Conservation (phyloP, 2,113 vertebrate species). For the Ia io region DNA sequence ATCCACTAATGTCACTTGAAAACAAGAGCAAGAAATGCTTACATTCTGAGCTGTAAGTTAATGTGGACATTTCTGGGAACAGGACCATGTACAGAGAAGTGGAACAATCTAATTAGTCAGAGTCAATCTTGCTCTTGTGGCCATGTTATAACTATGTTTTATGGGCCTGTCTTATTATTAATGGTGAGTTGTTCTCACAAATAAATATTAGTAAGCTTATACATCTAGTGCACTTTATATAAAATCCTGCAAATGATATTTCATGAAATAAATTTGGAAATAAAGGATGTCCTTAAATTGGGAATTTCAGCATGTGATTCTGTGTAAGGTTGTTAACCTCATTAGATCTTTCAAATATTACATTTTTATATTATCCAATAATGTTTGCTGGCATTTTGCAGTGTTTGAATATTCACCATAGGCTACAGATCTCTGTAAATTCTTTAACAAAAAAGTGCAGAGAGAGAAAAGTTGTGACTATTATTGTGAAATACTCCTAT, state of each 20-base stretch:
- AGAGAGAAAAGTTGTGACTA: neutral
- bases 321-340: neutral
- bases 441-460: slow-evolving; percentile 5
- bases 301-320: neutral
- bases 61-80: neutral
- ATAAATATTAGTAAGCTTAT: slow-evolving; percentile 6
- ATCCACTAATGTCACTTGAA: neutral
- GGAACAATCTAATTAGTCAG: neutral
- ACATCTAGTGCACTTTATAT: neutral
- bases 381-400: slow-evolving; percentile 21
- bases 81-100: neutral
- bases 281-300: slow-evolving; percentile 25
- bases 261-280: slow-evolving; percentile 30
- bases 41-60: neutral
- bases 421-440: neutral
- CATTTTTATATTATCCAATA: slow-evolving; percentile 17
- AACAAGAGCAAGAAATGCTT: slow-evolving; percentile 2
- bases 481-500: slow-evolving; percentile 7
- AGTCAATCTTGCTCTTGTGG: slow-evolving; percentile 13
- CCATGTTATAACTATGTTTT: neutral
- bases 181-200: slow-evolving; percentile 15
- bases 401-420: slow-evolving; percentile 6
- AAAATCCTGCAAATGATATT: slow-evolving; percentile 11
- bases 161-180: neutral
- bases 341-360: slow-evolving; percentile 20